These are phyloP conservation scores for Capreolus pygargus DNA, from an alignment of 2,113 vertebrate species.

Conservation along the genomic window DNA sequence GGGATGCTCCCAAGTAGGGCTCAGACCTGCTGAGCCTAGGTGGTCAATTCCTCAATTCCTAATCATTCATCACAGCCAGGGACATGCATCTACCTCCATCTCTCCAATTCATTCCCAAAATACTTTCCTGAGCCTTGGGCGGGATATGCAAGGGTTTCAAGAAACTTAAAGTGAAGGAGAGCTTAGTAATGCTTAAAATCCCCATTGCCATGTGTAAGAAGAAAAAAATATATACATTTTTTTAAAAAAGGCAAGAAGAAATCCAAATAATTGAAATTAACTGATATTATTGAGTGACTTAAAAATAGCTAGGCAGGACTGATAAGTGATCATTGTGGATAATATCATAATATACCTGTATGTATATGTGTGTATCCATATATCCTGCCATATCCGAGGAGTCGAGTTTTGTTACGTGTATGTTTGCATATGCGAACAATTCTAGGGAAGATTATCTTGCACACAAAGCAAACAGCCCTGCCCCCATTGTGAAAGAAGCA, in stretches of 20 bases:
- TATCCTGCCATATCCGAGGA: not conserved
- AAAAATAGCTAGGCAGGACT: not conserved
- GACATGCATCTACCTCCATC: conserved; percentile 32
- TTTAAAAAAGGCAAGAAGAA: not conserved
- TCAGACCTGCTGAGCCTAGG: conserved; percentile 38
- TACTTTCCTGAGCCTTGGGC: not conserved
- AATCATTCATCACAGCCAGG: not conserved
- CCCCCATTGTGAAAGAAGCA: conserved; percentile 81
- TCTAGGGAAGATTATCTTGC: conserved; percentile 82
- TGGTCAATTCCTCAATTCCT: conserved; percentile 58
- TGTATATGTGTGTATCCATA: not conserved
- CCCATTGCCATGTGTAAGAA: not conserved
- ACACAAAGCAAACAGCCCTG: conserved; percentile 80
- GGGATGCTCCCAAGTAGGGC: conserved; percentile 25
- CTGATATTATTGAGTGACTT: not conserved
- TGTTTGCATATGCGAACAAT: conserved; percentile 74
- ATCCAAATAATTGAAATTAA: not conserved
- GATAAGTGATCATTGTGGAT: not conserved
- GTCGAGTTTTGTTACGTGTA: not conserved
- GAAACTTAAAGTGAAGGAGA: not conserved
- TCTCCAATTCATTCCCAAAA: conserved; percentile 61
- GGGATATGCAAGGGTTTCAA: not conserved
- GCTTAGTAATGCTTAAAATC: not conserved
- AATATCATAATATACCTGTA: not conserved
- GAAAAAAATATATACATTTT: not conserved